These are phyloP conservation scores for Acleris literana DNA, from an alignment of 2,888 invertebrate genomes.

Conservation along the genomic window DNA sequence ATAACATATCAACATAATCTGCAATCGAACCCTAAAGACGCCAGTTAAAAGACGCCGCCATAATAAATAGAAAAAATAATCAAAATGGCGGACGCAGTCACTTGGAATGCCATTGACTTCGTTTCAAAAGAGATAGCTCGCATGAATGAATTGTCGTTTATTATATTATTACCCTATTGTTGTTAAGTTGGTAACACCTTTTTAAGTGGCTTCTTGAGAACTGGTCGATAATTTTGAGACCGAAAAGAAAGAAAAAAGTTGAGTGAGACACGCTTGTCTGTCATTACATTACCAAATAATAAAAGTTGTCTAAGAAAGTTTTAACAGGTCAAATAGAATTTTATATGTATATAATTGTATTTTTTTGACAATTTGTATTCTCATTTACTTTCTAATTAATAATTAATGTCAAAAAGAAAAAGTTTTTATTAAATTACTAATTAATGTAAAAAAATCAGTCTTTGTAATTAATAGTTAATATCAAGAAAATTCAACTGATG, in stretches of 20 bases:
- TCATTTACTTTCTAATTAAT: no score
- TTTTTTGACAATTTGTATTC: no score
- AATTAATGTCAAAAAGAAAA: no score
- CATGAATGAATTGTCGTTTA: conserved; percentile 49
- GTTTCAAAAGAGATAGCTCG: conserved; percentile 60
- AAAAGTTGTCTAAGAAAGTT: background rate
- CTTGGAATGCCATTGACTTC: conserved; percentile 72
- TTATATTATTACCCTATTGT: conserved; percentile 47
- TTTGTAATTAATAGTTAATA: no score
- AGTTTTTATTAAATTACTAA: no score
- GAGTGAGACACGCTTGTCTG: conserved; percentile 7
- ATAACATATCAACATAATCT: background rate
- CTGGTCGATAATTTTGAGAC: conserved; percentile 7
- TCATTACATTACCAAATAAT: background rate
- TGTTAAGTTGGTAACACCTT: conserved; percentile 41
- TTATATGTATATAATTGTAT: no score
- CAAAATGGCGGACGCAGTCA: conserved; percentile 65
- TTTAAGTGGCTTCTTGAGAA: conserved; percentile 33
- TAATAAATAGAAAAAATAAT: conserved; percentile 52
- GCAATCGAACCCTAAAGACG: conserved; percentile 39
- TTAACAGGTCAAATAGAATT: no score
- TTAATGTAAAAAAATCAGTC: no score
- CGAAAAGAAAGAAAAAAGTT: conserved; percentile 16
- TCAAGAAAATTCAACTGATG: no score
- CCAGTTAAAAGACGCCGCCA: conserved; percentile 58